Percentiles rank a stretch among this genome's conserved stretches.
Evolutionary conservation across 2,113 vertebrate genomes (phyloP).

Genomic region (Toxotes chatareus): DNA sequence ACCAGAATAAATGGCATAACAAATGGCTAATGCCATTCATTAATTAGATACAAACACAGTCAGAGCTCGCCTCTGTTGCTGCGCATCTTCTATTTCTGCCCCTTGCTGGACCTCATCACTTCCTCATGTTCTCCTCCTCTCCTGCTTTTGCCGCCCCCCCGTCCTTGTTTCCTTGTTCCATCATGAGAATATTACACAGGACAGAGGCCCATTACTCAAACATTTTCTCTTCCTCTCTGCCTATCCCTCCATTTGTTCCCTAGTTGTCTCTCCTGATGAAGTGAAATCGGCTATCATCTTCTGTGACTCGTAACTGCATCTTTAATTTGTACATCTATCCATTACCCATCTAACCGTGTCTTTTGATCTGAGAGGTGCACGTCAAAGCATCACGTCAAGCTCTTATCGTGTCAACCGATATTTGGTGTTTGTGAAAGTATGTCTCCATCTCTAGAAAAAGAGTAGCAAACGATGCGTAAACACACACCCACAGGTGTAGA

Average conservation of each 20-base stretch:
- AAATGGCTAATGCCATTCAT: slow-evolving; percentile 76
- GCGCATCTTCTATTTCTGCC: slow-evolving; percentile 17
- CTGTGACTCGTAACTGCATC: slow-evolving; percentile 58
- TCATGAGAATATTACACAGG: slow-evolving; percentile 73
- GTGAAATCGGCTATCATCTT: slow-evolving; percentile 37
- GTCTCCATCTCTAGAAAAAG: neutral
- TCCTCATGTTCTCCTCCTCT: slow-evolving; percentile 22
- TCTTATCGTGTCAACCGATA: slow-evolving; percentile 12
- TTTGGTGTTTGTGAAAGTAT: neutral
- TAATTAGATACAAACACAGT: slow-evolving; percentile 75
- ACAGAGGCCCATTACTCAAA: slow-evolving; percentile 70
- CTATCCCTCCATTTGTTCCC: slow-evolving; percentile 38
- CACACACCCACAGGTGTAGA: neutral
- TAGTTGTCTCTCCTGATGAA: slow-evolving; percentile 46
- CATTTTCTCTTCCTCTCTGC: slow-evolving; percentile 15
- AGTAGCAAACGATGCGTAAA: neutral
- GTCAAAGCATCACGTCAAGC: slow-evolving; percentile 27
- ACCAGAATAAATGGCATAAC: slow-evolving; percentile 77
- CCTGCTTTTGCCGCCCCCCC: neutral
- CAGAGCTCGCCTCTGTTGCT: slow-evolving; percentile 30
- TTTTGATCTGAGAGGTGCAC: slow-evolving; percentile 16
- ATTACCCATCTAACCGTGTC: slow-evolving; percentile 29
- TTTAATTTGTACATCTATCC: slow-evolving; percentile 61
- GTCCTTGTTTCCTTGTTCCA: slow-evolving; percentile 50
- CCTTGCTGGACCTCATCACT: slow-evolving; percentile 50